Evolutionary conservation across 2,113 vertebrate genomes (phyloP), one percentile per base, ranked within the genome.

Genomic region (Amazona guildingii): DNA sequence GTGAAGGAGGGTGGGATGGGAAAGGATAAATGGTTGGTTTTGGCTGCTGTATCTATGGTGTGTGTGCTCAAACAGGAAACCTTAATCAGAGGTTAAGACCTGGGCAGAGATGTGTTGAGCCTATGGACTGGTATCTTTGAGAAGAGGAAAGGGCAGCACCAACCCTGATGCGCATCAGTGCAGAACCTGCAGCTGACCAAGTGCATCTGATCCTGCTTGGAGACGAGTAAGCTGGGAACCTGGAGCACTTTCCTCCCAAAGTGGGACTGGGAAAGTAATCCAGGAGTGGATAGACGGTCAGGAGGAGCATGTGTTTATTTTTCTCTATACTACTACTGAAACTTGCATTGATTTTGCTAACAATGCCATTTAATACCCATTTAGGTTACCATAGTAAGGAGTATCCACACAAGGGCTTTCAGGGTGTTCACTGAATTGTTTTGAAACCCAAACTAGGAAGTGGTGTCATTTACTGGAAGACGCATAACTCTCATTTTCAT

Each of bases 131-230:
- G 9, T 18, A 17, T 9, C 16, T 2, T 8, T 20, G 63, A n/a
- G 75, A 28, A 18, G 61, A 13, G 51, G 49, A 54, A 76, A 24
- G 35, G 57, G 57, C n/a, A 88, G 20, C 54, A 17, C 51, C 48
- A 39, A 5, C 43, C 63, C 41, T 3, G 25, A 3, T 2, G 51
- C 1, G 0, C 29, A 4, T 10, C 63, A 12, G 18, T 2, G 25
- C 13, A 48, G 27, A 5, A 8, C 35, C 11, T 3, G 29, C 7
- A 10, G 13, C 2, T 52, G 13, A 8, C 17, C 2, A 0, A 11
- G 1, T 29, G 23, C 16, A 3, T 43, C 62, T 49, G 69, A 2
- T 17, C 27, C 31, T 16, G 29, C 63, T 18, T 20, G 57, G 76
- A 29, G 39, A 10, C 51, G 84, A 33, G 17, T 11, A 51, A 61